Conservation (phyloP, 2,888 invertebrate species). For the Drosophila paucipuncta region DNA sequence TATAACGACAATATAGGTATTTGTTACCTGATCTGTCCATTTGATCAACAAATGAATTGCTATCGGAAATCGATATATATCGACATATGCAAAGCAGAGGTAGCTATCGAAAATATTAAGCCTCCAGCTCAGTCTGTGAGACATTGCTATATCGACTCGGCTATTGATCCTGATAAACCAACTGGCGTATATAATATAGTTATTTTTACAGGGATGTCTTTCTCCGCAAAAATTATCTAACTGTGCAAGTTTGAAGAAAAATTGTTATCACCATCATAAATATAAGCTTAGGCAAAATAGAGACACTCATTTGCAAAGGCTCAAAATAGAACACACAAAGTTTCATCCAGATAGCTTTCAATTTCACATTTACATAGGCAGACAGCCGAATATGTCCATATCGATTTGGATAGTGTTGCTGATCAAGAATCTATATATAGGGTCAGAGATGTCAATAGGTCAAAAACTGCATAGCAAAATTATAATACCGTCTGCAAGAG, state of each 20-base stretch:
- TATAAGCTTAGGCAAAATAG: neutral
- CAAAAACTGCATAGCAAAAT: neutral
- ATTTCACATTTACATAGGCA: neutral
- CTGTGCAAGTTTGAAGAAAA: too few species aligned
- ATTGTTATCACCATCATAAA: neutral
- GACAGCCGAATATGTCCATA: neutral
- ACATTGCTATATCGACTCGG: too few species aligned
- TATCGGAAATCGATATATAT: neutral
- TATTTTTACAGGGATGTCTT: neutral
- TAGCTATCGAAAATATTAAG: neutral
- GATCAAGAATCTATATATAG: neutral
- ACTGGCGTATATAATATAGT: neutral
- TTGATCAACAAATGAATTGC: neutral
- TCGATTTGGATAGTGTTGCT: neutral
- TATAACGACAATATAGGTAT: neutral
- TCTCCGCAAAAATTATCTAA: too few species aligned
- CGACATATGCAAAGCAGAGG: neutral
- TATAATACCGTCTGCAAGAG: neutral
- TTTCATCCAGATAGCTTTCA: neutral
- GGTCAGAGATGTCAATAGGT: neutral
- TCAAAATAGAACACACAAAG: neutral
- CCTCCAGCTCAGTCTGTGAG: neutral
- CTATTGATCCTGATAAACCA: neutral
- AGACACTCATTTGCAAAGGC: neutral
- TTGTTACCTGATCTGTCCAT: neutral